Percentiles rank a stretch among this genome's conserved stretches.
Conservation (phyloP, 2,113 vertebrate genomes). For the Hyla sarda region DNA sequence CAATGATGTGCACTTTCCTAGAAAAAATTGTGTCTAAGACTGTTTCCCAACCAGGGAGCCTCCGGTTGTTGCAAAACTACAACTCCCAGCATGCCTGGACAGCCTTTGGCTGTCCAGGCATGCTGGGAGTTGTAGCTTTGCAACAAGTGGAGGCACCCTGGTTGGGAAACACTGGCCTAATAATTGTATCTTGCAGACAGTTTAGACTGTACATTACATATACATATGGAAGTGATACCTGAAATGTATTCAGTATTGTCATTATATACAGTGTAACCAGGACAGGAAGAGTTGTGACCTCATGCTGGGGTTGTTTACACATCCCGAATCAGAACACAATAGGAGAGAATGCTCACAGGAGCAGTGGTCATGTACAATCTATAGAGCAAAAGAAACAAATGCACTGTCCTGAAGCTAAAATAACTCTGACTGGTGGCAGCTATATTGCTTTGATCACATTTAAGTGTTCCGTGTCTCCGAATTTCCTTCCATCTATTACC, state of each 20-base stretch:
- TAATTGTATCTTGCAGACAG: too few relatives aligned
- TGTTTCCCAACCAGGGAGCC: too few relatives aligned
- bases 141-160: too few relatives aligned
- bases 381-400: not conserved
- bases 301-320: not conserved
- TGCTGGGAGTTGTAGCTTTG: too few relatives aligned
- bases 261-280: not conserved
- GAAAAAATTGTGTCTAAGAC: too few relatives aligned
- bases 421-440: not conserved
- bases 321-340: not conserved
- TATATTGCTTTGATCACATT: not conserved
- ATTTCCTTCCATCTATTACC: conserved; percentile 24
- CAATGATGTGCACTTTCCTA: too few relatives aligned
- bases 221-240: not conserved
- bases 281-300: not conserved
- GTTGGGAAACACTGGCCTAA: too few relatives aligned
- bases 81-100: too few relatives aligned
- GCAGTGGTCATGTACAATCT: not conserved
- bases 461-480: not conserved
- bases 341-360: not conserved
- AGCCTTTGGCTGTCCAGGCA: too few relatives aligned
- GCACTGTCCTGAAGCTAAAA: not conserved
- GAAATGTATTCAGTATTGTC: not conserved
- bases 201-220: not conserved
- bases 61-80: too few relatives aligned